Base-by-base conservation (phyloP, 1,140 invertebrate species). In the Wasmannia auropunctata region DNA sequence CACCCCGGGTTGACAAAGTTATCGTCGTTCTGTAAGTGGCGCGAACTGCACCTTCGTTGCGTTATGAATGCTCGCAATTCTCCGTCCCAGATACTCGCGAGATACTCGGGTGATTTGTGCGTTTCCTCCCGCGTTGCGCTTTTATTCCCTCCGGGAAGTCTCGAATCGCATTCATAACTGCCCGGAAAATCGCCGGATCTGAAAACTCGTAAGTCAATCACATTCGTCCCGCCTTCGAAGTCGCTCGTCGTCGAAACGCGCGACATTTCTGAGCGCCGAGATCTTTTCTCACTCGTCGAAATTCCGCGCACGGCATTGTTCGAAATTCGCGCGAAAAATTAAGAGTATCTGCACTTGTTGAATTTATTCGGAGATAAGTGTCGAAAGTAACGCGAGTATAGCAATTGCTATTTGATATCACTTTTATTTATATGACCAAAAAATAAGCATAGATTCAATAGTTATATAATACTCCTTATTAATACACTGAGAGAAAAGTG, bases 61-160 rank as follows among this genome's bases (percentile, higher is more conserved):
- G 87, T 88, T 88, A 88, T 88, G 76, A 86, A 88, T 88, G 87
- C 69, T 86, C 76, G 75, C 87, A 76, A 88, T 88, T 88, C 76
- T 69, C 75, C 37, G 87, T 86, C 54, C 67, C 51, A 88, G 87
- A 88, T 88, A 77, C 37, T 77, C 62, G 37, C 31, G 37, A 65
- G 86, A 87, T 86, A 87, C 43, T 60, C 51, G 76, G n/a, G 40
- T 88, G 87, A 88, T 88, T 88, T 88, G 79, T 86, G 65, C 84
- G 49, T 87, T 80, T 70, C 56, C 76, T 56, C 60, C 54, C 60
- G n/a, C n/a, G 19, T 56, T 28, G 49, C 25, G 14, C 84, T 80
- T 86, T 87, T 74, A 54, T 86, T 86, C 65, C 46, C 28, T 62
- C 49, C 34, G 54, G 28, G 54, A 72, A 83, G 67, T 83, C 67